Conservation (phyloP, 2,113 vertebrate species). For the Callorhinus ursinus region DNA sequence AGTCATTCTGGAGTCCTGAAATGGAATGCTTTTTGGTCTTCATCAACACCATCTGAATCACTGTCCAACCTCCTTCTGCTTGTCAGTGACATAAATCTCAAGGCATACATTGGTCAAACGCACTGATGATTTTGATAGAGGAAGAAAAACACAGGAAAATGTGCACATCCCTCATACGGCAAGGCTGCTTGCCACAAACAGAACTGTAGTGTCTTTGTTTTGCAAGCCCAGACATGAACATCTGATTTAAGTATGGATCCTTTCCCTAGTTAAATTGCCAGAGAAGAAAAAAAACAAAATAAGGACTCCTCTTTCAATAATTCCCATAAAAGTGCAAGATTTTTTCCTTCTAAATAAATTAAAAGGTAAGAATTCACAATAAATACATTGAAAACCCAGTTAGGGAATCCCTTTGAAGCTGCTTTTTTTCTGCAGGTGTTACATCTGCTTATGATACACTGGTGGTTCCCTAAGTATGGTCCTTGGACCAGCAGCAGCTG, state of each 20-base stretch:
- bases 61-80: not conserved
- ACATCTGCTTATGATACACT: not conserved
- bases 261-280: not conserved
- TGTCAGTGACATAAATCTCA: conserved; percentile 40
- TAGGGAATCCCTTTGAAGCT: not conserved
- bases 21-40: conserved; percentile 61
- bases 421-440: not conserved
- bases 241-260: not conserved
- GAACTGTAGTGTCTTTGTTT: not conserved
- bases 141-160: not conserved
- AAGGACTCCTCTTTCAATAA: not conserved
- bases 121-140: not conserved
- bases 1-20: conserved; percentile 75
- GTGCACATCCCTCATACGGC: not conserved
- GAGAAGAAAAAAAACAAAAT: not conserved
- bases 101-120: conserved; percentile 23
- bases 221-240: not conserved
- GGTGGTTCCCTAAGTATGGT: not conserved
- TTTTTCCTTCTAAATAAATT: not conserved
- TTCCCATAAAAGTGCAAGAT: not conserved
- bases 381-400: not conserved
- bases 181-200: not conserved
- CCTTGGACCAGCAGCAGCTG: not conserved
- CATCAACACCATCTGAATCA: conserved; percentile 60
- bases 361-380: not conserved